These are phyloP conservation scores for Goniozus legneri DNA, from an alignment of 1,140 invertebrate genomes.

Conservation along the genomic window DNA sequence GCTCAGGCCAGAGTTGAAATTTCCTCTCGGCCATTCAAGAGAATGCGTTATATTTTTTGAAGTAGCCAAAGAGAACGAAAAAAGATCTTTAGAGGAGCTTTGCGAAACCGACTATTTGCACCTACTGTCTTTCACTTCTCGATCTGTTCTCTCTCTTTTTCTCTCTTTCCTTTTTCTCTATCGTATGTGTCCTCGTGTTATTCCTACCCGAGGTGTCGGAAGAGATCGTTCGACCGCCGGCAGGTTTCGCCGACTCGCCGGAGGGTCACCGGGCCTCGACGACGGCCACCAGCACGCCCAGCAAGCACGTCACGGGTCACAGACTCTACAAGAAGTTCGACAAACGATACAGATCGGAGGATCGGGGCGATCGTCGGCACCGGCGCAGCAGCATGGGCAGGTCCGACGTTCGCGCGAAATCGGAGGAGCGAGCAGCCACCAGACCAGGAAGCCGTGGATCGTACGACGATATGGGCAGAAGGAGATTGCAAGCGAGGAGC, in stretches of 20 bases:
- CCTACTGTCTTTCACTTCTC: constrained; percentile 2
- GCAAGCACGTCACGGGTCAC: constrained; percentile 49
- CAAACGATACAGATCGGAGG: constrained; percentile 78
- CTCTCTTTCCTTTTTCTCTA: constrained; percentile 27
- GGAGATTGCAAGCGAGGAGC: constrained; percentile 64
- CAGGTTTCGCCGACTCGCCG: constrained; percentile 82
- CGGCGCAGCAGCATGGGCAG: constrained; percentile 63
- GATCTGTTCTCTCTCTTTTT: constrained; percentile 12
- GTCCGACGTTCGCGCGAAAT: constrained; percentile 72
- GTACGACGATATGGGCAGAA: constrained; percentile 63
- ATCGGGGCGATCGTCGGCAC: constrained; percentile 62
- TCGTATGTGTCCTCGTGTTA: constrained; percentile 24
- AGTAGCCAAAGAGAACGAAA: background rate
- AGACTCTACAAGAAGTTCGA: constrained; percentile 77
- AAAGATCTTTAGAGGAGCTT: background rate
- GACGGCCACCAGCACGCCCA: constrained; percentile 37
- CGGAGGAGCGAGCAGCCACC: constrained; percentile 66
- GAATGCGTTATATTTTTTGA: too few relatives aligned
- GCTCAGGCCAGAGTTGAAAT: too few relatives aligned
- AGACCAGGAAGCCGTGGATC: constrained; percentile 41
- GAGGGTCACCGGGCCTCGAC: constrained; percentile 58
- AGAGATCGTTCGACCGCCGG: constrained; percentile 81
- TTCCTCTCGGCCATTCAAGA: too few relatives aligned
- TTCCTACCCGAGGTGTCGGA: constrained; percentile 54
- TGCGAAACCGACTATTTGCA: too few relatives aligned